Base-by-base conservation (phyloP, 2,113 vertebrate species). In the Scophthalmus maximus region DNA sequence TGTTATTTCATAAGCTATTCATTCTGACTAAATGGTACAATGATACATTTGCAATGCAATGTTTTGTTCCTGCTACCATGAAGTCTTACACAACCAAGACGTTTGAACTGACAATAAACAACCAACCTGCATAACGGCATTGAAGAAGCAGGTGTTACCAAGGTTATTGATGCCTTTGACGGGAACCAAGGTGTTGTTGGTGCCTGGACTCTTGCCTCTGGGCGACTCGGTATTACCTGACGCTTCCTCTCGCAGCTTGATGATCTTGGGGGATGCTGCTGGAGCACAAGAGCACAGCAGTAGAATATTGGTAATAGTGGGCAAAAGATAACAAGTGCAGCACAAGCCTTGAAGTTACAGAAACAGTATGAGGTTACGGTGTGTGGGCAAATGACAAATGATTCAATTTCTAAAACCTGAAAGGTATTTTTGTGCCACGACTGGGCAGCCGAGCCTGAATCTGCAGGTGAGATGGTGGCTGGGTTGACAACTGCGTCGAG, bases 91-190 rank as follows among this genome's bases (percentile, higher is more conserved):
- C 25, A 46, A 7, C 1, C 7, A 30, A 8, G 18, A 32, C 3
- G 4, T 53, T 38, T 38, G 8, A 65, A n/a, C 40, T 0, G 1
- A 67, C 7, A 42, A 42, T 23, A 38, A 23, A 64, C n/a, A n/a
- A 78, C 64, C 82, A 91, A 98, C 98, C 96, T 99, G 98, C 95
- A 99, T 96, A 20, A 99, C 96, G 40, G 97, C 97, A 81, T 98
- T 99, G 89, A 99, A 98, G 93, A 99, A 99, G 89, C 98, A 99
- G 1, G 97, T 99, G 88, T 98, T 99, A 51, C 98, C 98, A 63
- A 98, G 93, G 91, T 99, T 98, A 63, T 91, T 96, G 85, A 98
- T 97, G 93, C 98, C 98, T 93, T 98, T 98, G 47, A 99, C 96
- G 61, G 96, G 93, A 74, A 95, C 84, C 25, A 95, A 87, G 34